These are phyloP conservation scores for Pecten maximus DNA, from an alignment of 2,888 invertebrate species.

Conservation along the genomic window DNA sequence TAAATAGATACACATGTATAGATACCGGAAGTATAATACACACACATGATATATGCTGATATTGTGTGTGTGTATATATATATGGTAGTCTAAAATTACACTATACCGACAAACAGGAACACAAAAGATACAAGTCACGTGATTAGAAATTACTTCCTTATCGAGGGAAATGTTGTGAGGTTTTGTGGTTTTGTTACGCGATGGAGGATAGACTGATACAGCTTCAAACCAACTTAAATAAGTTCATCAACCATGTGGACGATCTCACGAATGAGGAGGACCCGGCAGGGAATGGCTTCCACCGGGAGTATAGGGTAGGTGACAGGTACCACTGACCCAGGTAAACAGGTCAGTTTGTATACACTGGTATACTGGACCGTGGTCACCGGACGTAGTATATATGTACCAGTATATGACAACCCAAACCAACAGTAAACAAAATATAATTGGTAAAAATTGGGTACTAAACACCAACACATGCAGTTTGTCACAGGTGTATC, in stretches of 20 bases:
- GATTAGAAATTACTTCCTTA: neutral
- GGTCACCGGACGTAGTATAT: neutral
- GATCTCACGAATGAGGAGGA: conserved; percentile 66
- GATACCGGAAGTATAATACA: neutral
- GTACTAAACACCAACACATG: no score
- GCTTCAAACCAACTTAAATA: conserved; percentile 62
- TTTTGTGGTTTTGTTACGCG: neutral
- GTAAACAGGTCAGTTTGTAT: neutral
- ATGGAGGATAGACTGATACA: conserved; percentile 53
- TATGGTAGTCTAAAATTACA: neutral
- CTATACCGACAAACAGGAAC: conserved; percentile 13
- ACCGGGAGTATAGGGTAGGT: conserved; percentile 72
- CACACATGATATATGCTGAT: no score
- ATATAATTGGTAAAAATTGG: no score
- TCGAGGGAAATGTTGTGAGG: neutral
- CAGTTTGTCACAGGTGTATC: no score
- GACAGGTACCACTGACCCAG: neutral
- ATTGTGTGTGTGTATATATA: neutral
- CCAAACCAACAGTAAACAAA: no score
- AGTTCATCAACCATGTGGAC: conserved; percentile 69
- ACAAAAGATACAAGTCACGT: conserved; percentile 25
- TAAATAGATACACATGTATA: neutral
- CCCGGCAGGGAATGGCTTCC: conserved; percentile 70
- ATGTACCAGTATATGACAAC: no score
- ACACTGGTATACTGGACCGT: neutral